phyloP scores from a whole-genome alignment of 2,113 vertebrate species.

The Spheniscus mendiculus region DNA sequence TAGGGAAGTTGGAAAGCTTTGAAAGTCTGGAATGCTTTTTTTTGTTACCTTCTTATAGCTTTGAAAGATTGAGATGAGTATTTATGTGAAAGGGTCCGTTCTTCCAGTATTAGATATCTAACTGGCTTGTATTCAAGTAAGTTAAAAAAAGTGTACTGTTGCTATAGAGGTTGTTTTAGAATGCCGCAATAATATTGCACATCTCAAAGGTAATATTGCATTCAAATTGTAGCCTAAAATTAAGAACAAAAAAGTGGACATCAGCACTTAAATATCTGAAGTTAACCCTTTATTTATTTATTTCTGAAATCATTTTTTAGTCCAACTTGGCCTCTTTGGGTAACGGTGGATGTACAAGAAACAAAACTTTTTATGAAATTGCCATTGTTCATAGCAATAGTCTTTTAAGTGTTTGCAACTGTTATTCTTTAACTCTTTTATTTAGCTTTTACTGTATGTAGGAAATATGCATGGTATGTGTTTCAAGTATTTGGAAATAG shows the following conservation, averaged over 20 bases:
- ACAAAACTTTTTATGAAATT: background rate
- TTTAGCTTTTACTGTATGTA: background rate
- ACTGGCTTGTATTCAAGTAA: background rate
- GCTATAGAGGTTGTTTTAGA: background rate
- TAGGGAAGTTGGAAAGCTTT: background rate
- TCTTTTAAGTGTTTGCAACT: background rate
- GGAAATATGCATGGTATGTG: background rate
- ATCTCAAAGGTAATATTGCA: background rate
- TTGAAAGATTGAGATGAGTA: background rate
- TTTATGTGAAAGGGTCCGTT: background rate
- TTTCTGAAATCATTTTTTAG: background rate
- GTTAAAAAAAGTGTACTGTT: background rate
- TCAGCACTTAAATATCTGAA: background rate
- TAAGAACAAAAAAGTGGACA: background rate
- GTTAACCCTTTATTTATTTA: background rate
- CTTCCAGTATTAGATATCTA: background rate
- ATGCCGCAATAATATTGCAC: background rate
- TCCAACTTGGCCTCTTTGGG: background rate
- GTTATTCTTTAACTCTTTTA: background rate
- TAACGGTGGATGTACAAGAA: background rate
- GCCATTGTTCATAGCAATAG: background rate
- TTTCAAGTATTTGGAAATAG: background rate
- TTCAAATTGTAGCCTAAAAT: background rate
- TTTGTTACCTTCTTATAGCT: background rate
- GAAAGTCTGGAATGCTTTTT: background rate